A percentile compares a stretch with the other conserved stretches of the same genome.
These are phyloP conservation scores for Kobus ellipsiprymnus DNA, from an alignment of 2,113 vertebrate species.

Conservation along the genomic window DNA sequence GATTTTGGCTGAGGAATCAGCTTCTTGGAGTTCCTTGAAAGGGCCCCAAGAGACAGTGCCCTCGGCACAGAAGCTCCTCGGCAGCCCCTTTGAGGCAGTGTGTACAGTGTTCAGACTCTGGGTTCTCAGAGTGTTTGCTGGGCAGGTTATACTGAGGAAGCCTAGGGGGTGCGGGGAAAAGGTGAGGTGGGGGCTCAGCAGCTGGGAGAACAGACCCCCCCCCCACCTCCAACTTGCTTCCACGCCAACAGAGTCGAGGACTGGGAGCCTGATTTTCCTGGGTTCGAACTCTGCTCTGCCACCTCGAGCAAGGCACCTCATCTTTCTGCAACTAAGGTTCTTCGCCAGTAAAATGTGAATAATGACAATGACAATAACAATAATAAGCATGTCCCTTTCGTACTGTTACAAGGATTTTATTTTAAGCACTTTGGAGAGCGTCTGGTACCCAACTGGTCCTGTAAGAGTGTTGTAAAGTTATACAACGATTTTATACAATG, in stretches of 20 bases:
- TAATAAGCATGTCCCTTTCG: neutral
- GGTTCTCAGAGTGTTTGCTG: neutral
- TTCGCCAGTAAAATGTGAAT: neutral
- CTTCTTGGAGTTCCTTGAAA: neutral
- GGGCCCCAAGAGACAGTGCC: neutral
- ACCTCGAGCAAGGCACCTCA: neutral
- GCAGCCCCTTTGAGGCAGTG: neutral
- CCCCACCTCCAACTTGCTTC: rapidly evolving
- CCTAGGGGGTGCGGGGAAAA: neutral
- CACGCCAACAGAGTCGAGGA: neutral
- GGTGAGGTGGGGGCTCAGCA: neutral
- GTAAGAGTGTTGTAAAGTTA: neutral
- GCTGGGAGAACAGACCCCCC: neutral
- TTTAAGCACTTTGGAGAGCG: neutral
- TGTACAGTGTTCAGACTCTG: neutral
- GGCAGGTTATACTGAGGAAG: neutral
- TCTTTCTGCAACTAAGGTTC: neutral
- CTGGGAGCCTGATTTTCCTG: neutral
- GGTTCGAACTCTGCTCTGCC: neutral
- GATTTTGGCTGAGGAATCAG: neutral
- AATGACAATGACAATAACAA: neutral
- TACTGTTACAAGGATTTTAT: neutral
- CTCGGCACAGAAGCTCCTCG: neutral
- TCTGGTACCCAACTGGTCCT: neutral
- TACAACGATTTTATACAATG: neutral